These are phyloP conservation scores for Spilosoma lubricipeda DNA, from an alignment of 2,888 invertebrate genomes.

Conservation along the genomic window DNA sequence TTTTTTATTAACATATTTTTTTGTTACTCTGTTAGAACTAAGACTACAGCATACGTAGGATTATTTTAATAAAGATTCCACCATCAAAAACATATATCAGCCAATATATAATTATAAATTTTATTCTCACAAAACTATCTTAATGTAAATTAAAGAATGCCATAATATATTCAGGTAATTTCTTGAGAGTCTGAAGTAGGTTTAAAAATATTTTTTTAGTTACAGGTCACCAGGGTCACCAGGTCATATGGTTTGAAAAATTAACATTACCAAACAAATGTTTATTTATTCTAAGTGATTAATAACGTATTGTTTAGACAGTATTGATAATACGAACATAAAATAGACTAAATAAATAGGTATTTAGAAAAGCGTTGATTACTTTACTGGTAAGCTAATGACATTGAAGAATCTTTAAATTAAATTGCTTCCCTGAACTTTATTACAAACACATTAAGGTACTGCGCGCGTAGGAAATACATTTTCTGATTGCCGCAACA, in stretches of 20 bases:
- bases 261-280: no score
- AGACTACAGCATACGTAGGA: no score
- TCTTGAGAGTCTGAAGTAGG: no score
- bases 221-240: no score
- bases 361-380: not conserved
- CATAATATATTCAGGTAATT: no score
- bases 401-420: not conserved
- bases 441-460: conserved; percentile 11
- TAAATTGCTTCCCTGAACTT: not conserved
- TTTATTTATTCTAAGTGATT: not conserved
- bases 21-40: not conserved
- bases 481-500: conserved; percentile 12
- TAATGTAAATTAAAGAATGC: no score
- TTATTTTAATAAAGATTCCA: no score
- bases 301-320: not conserved
- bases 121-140: no score
- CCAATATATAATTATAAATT: no score
- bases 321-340: not conserved
- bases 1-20: not conserved
- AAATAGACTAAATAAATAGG: not conserved
- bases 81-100: not conserved
- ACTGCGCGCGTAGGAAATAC: conserved; percentile 4
- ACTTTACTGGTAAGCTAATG: not conserved
- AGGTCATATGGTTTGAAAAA: no score
- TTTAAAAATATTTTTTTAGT: no score